Evolutionary conservation across 1,140 invertebrate genomes (phyloP).

Genomic region (Drosophila lacertosa): DNA sequence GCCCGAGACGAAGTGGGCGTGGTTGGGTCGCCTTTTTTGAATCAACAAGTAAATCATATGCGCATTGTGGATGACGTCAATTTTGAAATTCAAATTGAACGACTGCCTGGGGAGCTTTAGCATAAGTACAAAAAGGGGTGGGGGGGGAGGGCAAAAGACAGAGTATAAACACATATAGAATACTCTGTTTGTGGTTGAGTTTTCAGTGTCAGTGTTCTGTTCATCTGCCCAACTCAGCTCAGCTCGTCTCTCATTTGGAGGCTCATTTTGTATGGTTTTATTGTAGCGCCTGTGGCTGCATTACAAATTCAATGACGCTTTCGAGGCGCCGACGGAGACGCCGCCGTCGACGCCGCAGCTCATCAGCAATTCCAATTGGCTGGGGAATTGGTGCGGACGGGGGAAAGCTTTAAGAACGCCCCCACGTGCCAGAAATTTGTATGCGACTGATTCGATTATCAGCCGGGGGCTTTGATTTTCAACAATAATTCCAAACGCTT

Average conservation of each 20-base stretch:
- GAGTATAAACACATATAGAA: constrained; percentile 6
- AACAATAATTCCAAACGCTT: constrained; percentile 27
- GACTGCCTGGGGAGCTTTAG: constrained; percentile 61
- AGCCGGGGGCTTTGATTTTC: constrained; percentile 52
- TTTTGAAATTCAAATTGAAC: constrained; percentile 69
- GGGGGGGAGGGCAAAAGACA: neutral
- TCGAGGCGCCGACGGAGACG: constrained; percentile 39
- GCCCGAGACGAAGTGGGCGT: constrained; percentile 36
- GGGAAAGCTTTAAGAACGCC: constrained; percentile 1
- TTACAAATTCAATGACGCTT: constrained; percentile 69
- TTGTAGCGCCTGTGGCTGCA: constrained; percentile 71
- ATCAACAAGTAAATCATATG: constrained; percentile 78
- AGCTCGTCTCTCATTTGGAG: too few relatives aligned
- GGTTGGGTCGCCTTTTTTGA: constrained; percentile 39
- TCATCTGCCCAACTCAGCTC: constrained; percentile 30
- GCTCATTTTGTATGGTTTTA: constrained; percentile 74
- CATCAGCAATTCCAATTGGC: constrained; percentile 80
- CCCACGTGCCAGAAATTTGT: constrained; percentile 49
- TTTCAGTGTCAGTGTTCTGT: constrained; percentile 10
- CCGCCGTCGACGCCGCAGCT: constrained; percentile 63
- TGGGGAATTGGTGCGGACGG: constrained; percentile 14
- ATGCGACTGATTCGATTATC: constrained; percentile 69
- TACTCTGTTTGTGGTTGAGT: constrained; percentile 25
- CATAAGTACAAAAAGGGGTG: neutral
- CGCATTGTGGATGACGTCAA: constrained; percentile 76